phyloP scores from a whole-genome alignment of 1,140 invertebrate genomes.

The Rhyacophila brunnea region DNA sequence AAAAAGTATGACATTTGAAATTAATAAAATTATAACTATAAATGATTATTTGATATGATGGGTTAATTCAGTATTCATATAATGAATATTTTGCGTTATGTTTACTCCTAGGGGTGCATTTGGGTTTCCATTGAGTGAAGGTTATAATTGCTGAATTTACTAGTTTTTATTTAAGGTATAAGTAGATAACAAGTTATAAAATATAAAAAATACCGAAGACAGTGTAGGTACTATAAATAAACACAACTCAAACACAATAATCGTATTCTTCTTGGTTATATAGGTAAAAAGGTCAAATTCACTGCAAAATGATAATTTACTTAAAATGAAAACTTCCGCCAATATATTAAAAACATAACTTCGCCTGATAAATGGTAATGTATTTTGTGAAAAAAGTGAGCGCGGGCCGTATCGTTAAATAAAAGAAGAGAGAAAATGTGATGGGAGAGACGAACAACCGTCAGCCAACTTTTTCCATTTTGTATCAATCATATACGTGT shows the following conservation, averaged over 20 bases:
- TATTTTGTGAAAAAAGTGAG: conserved; percentile 5
- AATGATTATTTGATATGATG: no score
- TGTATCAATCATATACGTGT: conserved; percentile 38
- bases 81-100: no score
- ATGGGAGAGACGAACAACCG: conserved; percentile 34
- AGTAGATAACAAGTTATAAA: no score
- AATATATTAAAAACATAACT: neutral
- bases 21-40: no score
- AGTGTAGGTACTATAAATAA: no score
- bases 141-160: no score
- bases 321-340: neutral
- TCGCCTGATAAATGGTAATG: neutral
- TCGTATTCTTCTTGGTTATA: neutral
- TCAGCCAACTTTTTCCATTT: conserved; percentile 36
- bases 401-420: conserved; percentile 27
- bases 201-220: no score
- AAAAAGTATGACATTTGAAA: no score
- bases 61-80: no score
- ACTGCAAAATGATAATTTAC: neutral
- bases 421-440: conserved; percentile 30
- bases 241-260: neutral
- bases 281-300: neutral
- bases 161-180: no score
- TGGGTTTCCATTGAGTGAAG: no score
- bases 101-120: no score